Base-by-base conservation (phyloP, 1,140 invertebrate species). In the Protaetia brevitarsis region DNA sequence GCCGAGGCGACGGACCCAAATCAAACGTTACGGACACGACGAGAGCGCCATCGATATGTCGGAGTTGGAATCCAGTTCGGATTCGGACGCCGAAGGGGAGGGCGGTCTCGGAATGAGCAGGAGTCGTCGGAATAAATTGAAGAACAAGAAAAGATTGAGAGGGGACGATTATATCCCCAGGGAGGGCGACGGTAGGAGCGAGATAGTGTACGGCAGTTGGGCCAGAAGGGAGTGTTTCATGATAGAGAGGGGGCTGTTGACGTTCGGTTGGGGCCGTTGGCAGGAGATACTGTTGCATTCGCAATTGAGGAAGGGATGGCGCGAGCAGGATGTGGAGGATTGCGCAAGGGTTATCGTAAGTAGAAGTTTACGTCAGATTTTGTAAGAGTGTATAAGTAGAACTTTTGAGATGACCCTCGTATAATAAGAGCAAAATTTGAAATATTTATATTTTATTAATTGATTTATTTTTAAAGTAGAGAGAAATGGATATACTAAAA, bases 221-320 rank as follows among this genome's bases (percentile, higher is more conserved):
- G 89, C 91, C 2, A 84, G 92, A 72, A 90, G 90, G 67, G 93
- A 95, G 77, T 93, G 93, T 78, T 94, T 95, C 76, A 96, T 96
- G 80, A 92, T 97, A 27, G 97, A 99, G 80, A 91, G 95, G 76
- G 93, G 94, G 64, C 81, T 98, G 28, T 84, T 98, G 2, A 96
- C 95, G 5, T 98, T 95, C 81, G 96, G 96, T 16, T 99, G 97
- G 97, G 96, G 95, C 11, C 85, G 97, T 63, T 99, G 97, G 97
- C 84, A 88, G 41, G 95, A 98, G 79, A 95, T 97, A 69, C 81
- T 98, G 7, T 85, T 88, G 67, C 88, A 96, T 81, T 93, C 93
- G 72, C 92, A 96, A 75, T 94, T 98, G 72, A 86, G 95, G 70
- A 88, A 92, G 73, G 91, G 92, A 19, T 93, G 97, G 89, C 87